Evolutionary conservation across 2,888 invertebrate genomes (phyloP), one percentile per base, ranked within the genome.

Genomic region (Drosophila austrosaltans): DNA sequence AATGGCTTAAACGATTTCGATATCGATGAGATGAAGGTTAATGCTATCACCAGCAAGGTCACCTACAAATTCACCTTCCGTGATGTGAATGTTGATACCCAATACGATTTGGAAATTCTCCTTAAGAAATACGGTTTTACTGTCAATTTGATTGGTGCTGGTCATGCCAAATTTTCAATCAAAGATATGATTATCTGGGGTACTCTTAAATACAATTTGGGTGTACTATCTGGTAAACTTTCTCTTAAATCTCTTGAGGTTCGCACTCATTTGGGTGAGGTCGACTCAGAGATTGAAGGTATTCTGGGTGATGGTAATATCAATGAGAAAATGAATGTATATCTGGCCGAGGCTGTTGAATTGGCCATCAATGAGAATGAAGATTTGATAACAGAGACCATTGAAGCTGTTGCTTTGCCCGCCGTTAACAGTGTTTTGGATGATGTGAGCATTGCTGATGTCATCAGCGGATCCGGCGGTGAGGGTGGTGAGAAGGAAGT

Each of bases 81-180:
- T 6, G 71, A 91, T 62, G 80, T 91, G 39, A 84, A 82, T 40
- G 77, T 89, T 28, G 88, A 89, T 65, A 90, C 90, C 44, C 32
- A 4, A 5, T 91, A 91, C 65, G 84, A 90, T 56, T 40, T 91
- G 66, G 67, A 70, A 5, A 30, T 89, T 54, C 10, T 81, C 25
- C 70, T 90, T 39, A 89, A 91, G 72, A 85, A 91, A 56, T 86
- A 60, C 63, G 91, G 91, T 63, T 83, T 91, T 67, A 91, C 91
- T 39, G 71, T 91, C 36, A 86, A 91, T 36, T 22, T 91, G 59
- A 53, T 89, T 25, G 91, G 91, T 67, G 82, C 79, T 20, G 91
- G 91, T 2, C 79, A 83, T 16, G 83, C 90, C 59, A 85, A 82
- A 20, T 81, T 91, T 58, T 76, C 87, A 62, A 75, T 91, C 53